A percentile compares a stretch with the other conserved stretches of the same genome.
These are phyloP conservation scores for Pangasius macronema DNA, from an alignment of 2,797 vertebrate species.

Conservation along the genomic window DNA sequence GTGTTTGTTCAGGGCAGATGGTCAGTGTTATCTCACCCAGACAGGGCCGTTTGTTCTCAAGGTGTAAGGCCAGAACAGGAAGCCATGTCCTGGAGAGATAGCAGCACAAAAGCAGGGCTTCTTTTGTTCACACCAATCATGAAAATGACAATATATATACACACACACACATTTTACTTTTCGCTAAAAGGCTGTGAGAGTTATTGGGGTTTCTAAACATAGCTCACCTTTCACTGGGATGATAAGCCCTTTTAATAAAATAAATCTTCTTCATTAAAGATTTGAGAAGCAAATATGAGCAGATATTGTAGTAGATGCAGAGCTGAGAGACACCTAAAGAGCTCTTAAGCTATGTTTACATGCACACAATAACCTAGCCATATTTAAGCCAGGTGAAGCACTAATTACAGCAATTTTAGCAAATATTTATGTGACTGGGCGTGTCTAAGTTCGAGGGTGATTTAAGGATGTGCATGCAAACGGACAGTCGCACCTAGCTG, in stretches of 20 bases:
- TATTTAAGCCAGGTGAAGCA: neutral
- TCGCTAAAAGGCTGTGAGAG: neutral
- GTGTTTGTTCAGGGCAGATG: slow-evolving; percentile 32
- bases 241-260: neutral
- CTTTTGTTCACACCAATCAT: slow-evolving; percentile 21
- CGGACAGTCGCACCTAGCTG: neutral
- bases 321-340: neutral
- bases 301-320: neutral
- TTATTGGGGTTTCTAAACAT: slow-evolving; percentile 16
- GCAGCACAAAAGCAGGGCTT: slow-evolving; percentile 8
- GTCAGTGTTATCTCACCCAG: slow-evolving; percentile 38
- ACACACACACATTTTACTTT: neutral
- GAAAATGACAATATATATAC: neutral
- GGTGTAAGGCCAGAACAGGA: slow-evolving; percentile 42
- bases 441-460: neutral
- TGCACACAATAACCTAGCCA: neutral
- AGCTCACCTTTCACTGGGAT: neutral
- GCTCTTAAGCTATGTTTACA: neutral
- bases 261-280: neutral
- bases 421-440: too few relatives aligned
- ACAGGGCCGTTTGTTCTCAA: slow-evolving; percentile 42
- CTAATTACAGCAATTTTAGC: neutral
- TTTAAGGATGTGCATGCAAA: neutral
- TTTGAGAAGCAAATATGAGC: neutral
- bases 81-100: slow-evolving; percentile 49